A percentile compares a stretch with the other conserved stretches of the same genome.
These are phyloP conservation scores for Samia ricini DNA, from an alignment of 1,140 invertebrate species.

Conservation along the genomic window DNA sequence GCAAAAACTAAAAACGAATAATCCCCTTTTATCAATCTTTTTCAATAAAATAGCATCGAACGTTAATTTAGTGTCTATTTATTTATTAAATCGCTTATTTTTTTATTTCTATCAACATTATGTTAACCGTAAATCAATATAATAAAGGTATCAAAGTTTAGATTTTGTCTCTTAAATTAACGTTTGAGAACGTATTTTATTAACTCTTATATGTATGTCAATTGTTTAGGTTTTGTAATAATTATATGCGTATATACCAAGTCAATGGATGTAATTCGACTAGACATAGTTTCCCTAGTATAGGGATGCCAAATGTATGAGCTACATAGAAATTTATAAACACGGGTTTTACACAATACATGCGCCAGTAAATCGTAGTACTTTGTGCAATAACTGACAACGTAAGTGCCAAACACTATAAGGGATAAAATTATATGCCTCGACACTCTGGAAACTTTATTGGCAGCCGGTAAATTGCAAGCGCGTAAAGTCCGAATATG, in stretches of 20 bases:
- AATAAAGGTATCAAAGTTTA: too few relatives aligned
- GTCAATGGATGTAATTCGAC: background rate
- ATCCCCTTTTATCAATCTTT: too few relatives aligned
- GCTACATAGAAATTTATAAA: background rate
- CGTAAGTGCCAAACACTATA: background rate
- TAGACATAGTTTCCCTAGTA: too few relatives aligned
- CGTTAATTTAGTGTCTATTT: too few relatives aligned
- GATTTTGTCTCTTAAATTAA: too few relatives aligned
- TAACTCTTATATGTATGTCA: background rate
- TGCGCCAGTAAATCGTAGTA: background rate
- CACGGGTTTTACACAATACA: background rate
- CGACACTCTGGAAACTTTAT: background rate
- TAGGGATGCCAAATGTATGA: background rate
- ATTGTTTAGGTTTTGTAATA: background rate
- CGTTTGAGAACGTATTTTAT: too few relatives aligned
- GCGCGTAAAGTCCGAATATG: background rate
- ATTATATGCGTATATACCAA: background rate
- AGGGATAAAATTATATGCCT: background rate
- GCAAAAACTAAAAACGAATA: too few relatives aligned
- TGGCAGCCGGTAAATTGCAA: background rate
- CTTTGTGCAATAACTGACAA: background rate
- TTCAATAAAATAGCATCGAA: too few relatives aligned
- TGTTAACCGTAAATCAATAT: too few relatives aligned
- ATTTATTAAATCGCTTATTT: too few relatives aligned
- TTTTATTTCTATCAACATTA: too few relatives aligned